Conservation (phyloP, 2,113 vertebrate genomes). For the Pollimyrus isidori region DNA sequence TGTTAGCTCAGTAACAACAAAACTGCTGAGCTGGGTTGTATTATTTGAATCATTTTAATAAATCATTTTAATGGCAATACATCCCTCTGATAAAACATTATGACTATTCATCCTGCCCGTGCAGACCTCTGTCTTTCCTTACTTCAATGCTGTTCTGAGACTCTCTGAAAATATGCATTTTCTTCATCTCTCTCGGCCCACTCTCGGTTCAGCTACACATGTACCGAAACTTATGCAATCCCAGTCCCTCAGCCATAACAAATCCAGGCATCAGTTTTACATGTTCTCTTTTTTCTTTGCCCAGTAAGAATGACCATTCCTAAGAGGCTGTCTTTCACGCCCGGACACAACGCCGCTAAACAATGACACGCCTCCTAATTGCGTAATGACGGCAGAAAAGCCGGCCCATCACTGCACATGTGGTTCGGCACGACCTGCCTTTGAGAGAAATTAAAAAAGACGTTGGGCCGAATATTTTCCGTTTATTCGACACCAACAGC, state of each 20-base stretch:
- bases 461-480: conserved; percentile 61
- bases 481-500: conserved; percentile 55
- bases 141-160: no score
- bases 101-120: not conserved
- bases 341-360: not conserved
- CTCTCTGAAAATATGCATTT: not conserved
- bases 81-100: not conserved
- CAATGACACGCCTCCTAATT: conserved; percentile 3
- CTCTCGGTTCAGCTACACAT: not conserved
- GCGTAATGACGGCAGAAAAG: conserved; percentile 37
- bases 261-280: not conserved
- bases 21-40: not conserved
- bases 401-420: conserved; percentile 37
- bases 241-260: not conserved
- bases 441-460: conserved; percentile 58
- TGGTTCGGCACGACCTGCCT: conserved; percentile 43
- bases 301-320: not conserved
- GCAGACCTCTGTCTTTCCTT: not conserved
- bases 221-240: not conserved
- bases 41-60: not conserved
- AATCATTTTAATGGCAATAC: conserved; percentile 2
- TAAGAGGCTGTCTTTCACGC: not conserved
- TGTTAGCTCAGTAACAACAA: not conserved
- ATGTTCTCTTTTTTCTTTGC: not conserved
- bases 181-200: not conserved